A percentile compares a stretch with the other conserved stretches of the same genome.
These are phyloP conservation scores for Patagioenas fasciata DNA, from an alignment of 2,113 vertebrate species.

Conservation along the genomic window DNA sequence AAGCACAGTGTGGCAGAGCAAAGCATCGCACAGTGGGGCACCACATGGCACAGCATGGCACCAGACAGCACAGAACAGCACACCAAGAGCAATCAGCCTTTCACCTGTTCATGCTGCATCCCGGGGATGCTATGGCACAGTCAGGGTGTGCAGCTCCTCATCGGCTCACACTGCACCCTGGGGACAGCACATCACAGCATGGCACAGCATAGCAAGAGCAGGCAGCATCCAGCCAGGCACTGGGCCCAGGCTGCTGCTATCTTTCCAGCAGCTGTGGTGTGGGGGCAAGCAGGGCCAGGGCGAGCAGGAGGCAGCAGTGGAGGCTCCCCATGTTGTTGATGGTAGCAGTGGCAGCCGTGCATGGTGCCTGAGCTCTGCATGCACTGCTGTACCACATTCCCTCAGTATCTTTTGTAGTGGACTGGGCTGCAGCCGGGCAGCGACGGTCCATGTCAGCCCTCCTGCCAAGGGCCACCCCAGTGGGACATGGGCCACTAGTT, in stretches of 20 bases:
- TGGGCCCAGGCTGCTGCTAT: background rate
- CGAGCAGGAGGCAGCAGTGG: background rate
- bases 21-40: no score
- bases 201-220: rapidly evolving
- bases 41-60: background rate
- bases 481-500: background rate
- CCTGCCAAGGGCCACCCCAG: background rate
- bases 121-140: no score
- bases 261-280: rapidly evolving
- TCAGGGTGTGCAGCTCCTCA: rapidly evolving
- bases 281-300: background rate
- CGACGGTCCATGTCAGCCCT: rapidly evolving
- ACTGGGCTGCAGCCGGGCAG: rapidly evolving
- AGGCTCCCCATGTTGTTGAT: background rate
- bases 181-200: rapidly evolving
- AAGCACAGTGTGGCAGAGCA: no score
- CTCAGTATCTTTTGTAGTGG: background rate
- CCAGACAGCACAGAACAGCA: no score
- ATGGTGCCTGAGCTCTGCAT: rapidly evolving
- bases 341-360: rapidly evolving
- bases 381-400: rapidly evolving
- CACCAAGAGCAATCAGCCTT: no score
- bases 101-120: no score
- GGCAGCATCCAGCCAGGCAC: rapidly evolving
- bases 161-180: no score